Percentiles rank a stretch among this genome's conserved stretches.
These are phyloP conservation scores for Gonocerus acuteangulatus DNA, from an alignment of 2,888 invertebrate species.

Conservation along the genomic window DNA sequence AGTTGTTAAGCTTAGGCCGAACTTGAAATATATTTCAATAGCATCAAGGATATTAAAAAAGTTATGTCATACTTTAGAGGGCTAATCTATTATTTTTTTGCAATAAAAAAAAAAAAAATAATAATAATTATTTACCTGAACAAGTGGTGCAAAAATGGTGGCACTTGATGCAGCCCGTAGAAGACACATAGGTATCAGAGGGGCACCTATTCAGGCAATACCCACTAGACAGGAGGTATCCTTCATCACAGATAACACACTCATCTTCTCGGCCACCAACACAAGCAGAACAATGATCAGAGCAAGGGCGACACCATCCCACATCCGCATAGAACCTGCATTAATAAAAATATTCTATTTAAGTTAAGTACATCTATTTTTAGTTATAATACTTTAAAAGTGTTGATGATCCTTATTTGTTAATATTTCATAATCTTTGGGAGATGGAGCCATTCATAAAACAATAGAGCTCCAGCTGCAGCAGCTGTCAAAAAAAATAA, in stretches of 20 bases:
- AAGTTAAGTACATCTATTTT: no score
- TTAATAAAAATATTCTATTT: background rate
- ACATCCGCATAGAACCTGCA: conserved; percentile 77
- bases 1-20: no score
- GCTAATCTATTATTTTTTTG: no score
- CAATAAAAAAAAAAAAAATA: no score
- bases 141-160: conserved; percentile 84
- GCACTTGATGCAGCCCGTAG: conserved; percentile 77
- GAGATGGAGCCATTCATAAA: no score
- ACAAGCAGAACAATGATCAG: conserved; percentile 75
- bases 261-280: conserved; percentile 76
- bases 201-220: conserved; percentile 81
- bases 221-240: conserved; percentile 76
- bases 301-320: conserved; percentile 73
- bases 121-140: conserved; percentile 51
- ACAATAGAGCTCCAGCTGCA: no score
- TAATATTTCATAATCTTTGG: no score
- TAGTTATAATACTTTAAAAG: no score
- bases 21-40: no score
- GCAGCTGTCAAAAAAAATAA: background rate
- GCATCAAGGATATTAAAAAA: no score
- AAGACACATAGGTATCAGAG: conserved; percentile 74
- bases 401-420: no score
- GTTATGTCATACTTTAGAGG: background rate
- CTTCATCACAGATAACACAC: conserved; percentile 72